Evolutionary conservation across 2,888 invertebrate genomes (phyloP), one percentile per base, ranked within the genome.

Genomic region (Synergus japonicus): DNA sequence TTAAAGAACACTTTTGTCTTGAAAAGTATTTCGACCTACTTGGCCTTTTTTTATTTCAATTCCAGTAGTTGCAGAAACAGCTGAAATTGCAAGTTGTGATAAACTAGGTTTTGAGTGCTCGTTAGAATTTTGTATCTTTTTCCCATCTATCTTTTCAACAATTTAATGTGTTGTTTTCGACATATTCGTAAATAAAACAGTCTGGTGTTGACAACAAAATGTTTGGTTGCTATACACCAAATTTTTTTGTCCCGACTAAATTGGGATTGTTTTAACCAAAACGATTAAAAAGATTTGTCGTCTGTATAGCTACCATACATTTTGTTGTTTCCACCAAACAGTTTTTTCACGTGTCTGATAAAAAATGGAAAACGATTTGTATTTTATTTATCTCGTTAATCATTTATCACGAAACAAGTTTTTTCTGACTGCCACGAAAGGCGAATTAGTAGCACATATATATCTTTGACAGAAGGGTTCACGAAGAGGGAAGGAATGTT

Each of bases 1-100:
- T 73, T 73, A 54, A 73, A 73, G n/a, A n/a, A n/a, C n/a, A 58
- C 9, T 58, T 73, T 73, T 73, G 8, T 73, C 5, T n/a, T 10
- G 15, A n/a, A 37, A 37, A 37, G 41, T 65, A 9, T 46, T 46
- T 49, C 9, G 18, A 22, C 22, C 22, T 15, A 69, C 9, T 29
- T 69, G 18, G 3, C 0, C 15, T 46, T 29, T 46, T 46, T 46
- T 10, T 22, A 44, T 44, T 13, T 22, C 18, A 46, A 46, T 49
- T 29, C 15, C 9, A 13, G 9, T 22, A 69, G 13, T 29, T 22
- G 29, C 2, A 13, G 13, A 46, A 29, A 22, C n/a, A 10, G 5
- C 37, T 37, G 13, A 67, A 67, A 49, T 13, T 10, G 22, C n/a
- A 1, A 5, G 10, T 46, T 12, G 12, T 10, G 12, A 10, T 60